Conservation (phyloP, 2,888 invertebrate species). For the Drosophila atripex region DNA sequence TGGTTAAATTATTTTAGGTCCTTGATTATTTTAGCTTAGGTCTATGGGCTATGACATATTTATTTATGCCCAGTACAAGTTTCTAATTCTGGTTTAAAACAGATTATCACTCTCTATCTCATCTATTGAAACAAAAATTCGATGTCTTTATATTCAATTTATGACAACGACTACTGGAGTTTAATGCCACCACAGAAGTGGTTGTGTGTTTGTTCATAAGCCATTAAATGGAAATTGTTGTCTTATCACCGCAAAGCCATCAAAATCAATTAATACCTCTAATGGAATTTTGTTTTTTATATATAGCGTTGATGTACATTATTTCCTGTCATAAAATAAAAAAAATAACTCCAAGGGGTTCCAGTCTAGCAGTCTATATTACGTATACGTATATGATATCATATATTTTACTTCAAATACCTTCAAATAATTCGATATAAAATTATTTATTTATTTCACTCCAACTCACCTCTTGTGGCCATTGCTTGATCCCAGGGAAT, state of each 20-base stretch:
- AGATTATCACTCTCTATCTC: no score
- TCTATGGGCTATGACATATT: no score
- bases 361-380: background rate
- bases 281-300: background rate
- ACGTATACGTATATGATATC: background rate
- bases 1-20: no score
- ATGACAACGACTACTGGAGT: background rate
- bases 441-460: no score
- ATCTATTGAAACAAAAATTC: no score
- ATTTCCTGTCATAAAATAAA: background rate
- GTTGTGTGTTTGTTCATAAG: background rate
- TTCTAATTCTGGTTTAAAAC: no score
- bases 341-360: background rate
- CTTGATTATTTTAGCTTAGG: no score
- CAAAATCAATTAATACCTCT: constrained; percentile 1
- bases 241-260: background rate
- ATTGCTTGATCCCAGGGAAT: constrained; percentile 85
- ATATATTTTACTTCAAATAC: no score
- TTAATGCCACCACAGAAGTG: background rate
- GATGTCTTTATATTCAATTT: no score
- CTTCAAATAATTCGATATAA: no score
- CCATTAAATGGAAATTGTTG: background rate
- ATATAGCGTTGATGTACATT: no score
- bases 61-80: no score
- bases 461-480: constrained; percentile 79